These are phyloP conservation scores for Odocoileus hemionus DNA, from an alignment of 2,113 vertebrate genomes.

Conservation along the genomic window DNA sequence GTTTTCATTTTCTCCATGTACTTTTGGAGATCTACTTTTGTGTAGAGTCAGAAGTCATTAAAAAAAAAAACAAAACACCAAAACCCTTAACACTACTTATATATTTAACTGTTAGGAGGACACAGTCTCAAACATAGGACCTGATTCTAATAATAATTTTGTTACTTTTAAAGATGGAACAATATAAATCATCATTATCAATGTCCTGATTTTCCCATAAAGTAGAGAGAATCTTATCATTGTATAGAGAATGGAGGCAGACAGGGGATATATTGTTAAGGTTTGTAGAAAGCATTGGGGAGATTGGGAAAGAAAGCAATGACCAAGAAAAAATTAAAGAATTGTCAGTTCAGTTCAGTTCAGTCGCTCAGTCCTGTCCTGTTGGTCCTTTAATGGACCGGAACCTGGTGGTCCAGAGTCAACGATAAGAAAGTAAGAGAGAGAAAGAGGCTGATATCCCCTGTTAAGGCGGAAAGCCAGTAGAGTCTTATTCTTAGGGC, in stretches of 20 bases:
- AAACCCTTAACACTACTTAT: background rate
- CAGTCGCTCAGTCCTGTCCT: too few relatives aligned
- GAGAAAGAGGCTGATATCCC: too few relatives aligned
- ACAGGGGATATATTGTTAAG: background rate
- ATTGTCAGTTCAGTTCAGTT: background rate
- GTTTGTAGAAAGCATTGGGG: background rate
- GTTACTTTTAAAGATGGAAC: background rate
- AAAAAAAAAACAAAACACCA: background rate
- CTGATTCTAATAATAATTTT: background rate
- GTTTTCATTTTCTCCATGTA: background rate
- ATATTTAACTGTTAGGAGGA: background rate
- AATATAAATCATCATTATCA: background rate
- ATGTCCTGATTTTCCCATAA: background rate
- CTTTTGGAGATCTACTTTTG: background rate
- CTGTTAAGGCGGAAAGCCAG: too few relatives aligned
- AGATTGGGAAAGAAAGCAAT: background rate
- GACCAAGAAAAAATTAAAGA: background rate
- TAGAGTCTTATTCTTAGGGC: too few relatives aligned
- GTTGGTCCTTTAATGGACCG: too few relatives aligned
- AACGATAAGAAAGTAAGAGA: too few relatives aligned
- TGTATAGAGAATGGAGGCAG: background rate
- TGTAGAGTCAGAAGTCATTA: background rate
- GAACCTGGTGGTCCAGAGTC: too few relatives aligned
- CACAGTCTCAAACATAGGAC: background rate
- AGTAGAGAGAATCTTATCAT: background rate